A percentile compares a stretch with the other conserved stretches of the same genome.
Conservation (phyloP, 2,888 invertebrate species). For the Synergus japonicus region DNA sequence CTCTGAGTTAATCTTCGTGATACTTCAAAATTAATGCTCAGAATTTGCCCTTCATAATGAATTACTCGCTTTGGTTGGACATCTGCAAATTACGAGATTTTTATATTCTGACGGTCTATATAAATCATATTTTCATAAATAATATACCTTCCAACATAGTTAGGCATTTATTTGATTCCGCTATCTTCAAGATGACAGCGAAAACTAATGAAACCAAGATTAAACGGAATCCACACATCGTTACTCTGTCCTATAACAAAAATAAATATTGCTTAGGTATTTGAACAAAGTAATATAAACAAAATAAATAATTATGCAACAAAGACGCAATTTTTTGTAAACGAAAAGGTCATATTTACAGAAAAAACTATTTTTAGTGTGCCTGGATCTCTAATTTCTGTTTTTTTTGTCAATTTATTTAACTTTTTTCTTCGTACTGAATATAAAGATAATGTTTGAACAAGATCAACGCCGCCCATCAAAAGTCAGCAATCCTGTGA, state of each 20-base stretch:
- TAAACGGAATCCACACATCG: conserved; percentile 63
- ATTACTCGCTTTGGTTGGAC: conserved; percentile 78
- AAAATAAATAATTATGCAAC: neutral
- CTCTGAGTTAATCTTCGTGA: conserved; percentile 80
- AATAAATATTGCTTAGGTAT: neutral
- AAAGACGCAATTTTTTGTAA: neutral
- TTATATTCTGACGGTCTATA: neutral
- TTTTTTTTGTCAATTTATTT: no score
- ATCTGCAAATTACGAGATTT: conserved; percentile 69
- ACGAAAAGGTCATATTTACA: neutral
- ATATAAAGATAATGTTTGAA: no score
- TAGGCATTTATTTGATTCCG: conserved; percentile 65
- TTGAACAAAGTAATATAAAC: neutral
- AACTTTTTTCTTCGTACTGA: no score
- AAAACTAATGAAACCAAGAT: conserved; percentile 62
- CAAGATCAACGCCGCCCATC: no score
- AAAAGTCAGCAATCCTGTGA: no score
- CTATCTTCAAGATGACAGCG: conserved; percentile 53
- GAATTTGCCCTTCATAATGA: conserved; percentile 72
- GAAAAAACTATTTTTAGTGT: no score
- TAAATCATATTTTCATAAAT: neutral
- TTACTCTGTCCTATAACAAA: conserved; percentile 53
- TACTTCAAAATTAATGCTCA: conserved; percentile 79
- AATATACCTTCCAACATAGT: conserved; percentile 67
- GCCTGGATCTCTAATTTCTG: no score